phyloP scores from a whole-genome alignment of 2,888 invertebrate species.

The Uloborus plumipes region DNA sequence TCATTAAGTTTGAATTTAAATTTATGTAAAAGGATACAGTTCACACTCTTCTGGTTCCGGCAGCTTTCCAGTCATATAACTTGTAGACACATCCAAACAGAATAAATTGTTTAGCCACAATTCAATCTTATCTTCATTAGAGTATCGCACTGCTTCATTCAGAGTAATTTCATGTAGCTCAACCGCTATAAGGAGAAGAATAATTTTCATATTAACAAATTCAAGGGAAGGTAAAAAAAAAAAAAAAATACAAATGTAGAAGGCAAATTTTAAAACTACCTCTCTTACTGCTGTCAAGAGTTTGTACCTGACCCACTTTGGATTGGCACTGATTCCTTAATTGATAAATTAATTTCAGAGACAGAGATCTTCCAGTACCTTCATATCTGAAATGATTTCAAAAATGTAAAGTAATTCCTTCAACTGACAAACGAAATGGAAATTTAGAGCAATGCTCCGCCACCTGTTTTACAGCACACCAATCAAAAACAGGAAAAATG shows the following conservation, averaged over 20 bases:
- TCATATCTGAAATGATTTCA: slow-evolving; percentile 79
- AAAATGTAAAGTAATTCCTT: background rate
- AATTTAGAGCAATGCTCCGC: too few species aligned
- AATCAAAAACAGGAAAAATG: too few species aligned
- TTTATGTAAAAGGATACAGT: slow-evolving; percentile 75
- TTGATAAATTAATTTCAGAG: slow-evolving; percentile 93
- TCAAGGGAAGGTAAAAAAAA: background rate
- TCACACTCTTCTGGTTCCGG: slow-evolving; percentile 92
- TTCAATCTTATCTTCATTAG: slow-evolving; percentile 85
- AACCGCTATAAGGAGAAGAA: slow-evolving; percentile 68
- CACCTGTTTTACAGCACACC: too few species aligned
- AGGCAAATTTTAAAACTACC: too few species aligned
- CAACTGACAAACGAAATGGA: too few species aligned
- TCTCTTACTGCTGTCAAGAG: background rate
- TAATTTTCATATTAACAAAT: background rate
- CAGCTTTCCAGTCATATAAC: slow-evolving; percentile 82
- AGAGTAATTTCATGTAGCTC: slow-evolving; percentile 77
- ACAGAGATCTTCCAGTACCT: slow-evolving; percentile 96
- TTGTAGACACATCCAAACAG: slow-evolving; percentile 87
- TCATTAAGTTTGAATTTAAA: too few species aligned
- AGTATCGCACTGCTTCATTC: slow-evolving; percentile 95
- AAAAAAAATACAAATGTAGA: too few species aligned
- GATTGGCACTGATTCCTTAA: slow-evolving; percentile 78
- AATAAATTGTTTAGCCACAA: slow-evolving; percentile 90
- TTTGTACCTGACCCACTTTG: background rate